Conservation (phyloP, 2,888 invertebrate genomes). For the Deilephila elpenor region DNA sequence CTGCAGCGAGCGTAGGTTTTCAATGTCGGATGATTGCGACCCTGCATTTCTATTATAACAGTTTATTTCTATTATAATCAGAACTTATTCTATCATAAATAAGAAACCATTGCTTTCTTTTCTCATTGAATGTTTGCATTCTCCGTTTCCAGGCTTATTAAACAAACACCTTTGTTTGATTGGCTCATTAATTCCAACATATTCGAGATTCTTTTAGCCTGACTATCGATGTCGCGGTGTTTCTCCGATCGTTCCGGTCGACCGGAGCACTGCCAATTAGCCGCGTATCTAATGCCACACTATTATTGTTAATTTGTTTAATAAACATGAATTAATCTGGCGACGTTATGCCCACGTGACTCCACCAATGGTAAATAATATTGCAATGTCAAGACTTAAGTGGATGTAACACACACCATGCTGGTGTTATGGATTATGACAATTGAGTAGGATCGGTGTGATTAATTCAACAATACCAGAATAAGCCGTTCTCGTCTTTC, state of each 20-base stretch:
- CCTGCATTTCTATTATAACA: no score
- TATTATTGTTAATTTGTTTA: conserved; percentile 75
- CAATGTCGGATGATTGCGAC: no score
- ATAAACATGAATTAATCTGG: conserved; percentile 79
- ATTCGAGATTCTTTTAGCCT: conserved; percentile 1
- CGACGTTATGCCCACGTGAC: conserved; percentile 66
- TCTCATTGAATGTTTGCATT: not conserved
- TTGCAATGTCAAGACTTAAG: conserved; percentile 72
- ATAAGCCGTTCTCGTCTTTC: not conserved
- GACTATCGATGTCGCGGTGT: conserved; percentile 35
- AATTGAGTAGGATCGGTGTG: conserved; percentile 52
- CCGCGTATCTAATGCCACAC: conserved; percentile 54
- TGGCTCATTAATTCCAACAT: not conserved
- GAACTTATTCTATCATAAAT: no score
- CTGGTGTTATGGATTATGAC: conserved; percentile 58
- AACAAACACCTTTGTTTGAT: not conserved
- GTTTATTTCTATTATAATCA: no score
- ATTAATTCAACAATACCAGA: conserved; percentile 15
- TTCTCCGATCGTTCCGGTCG: conserved; percentile 49
- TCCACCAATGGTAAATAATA: conserved; percentile 62
- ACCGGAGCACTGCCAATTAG: conserved; percentile 49
- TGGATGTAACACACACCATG: conserved; percentile 63
- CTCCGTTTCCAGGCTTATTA: not conserved
- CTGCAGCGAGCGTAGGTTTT: no score
- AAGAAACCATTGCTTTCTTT: not conserved